Evolutionary conservation across 2,888 invertebrate genomes (phyloP), one percentile per base, ranked within the genome.

Genomic region (Neoascia interrupta): DNA sequence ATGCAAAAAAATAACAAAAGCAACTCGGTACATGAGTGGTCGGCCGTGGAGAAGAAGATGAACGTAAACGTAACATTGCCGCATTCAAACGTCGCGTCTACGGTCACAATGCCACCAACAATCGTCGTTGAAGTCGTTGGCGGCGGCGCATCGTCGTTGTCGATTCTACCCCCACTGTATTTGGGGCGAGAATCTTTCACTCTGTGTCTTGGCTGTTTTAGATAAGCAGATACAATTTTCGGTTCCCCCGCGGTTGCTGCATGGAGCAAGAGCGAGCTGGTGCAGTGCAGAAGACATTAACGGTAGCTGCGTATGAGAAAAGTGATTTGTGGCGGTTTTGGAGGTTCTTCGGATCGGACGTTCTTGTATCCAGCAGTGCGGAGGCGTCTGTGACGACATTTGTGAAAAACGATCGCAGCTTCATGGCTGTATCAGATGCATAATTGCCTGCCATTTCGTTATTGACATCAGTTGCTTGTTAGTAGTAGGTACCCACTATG

Each of bases 331-430:
- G 70, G 39, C n/a, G 58, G 15, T 60, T 70, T 64, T 39, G 41
- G 53, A 41, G 69, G 51, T 51, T 51, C 41, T 23, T 28, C 56
- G 10, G 19, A n/a, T 56, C 3, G n/a, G n/a, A n/a, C n/a, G 16
- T 60, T 60, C 36, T 60, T 69, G 66, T 51, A 34, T 41, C 28
- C 3, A 6, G 26, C 13, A 37, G 15, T 6, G 64, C 51, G 64
- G 53, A 51, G 76, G 76, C 70, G 76, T 70, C 58, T 39, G 60
- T 76, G 70, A 70, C 64, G 64, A 64, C 54, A 74, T 56, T 54
- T 28, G 36, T 28, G n/a, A n/a, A n/a, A 54, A 61, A 37, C 18
- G 39, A 39, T 13, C 2, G 21, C 19, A 13, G 16, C 13, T 34
- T 23, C 2, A 23, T 11, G 16, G 11, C 13, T 34, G n/a, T 45